phyloP scores from a whole-genome alignment of 2,888 invertebrate species.

The Choreutis nemorana region DNA sequence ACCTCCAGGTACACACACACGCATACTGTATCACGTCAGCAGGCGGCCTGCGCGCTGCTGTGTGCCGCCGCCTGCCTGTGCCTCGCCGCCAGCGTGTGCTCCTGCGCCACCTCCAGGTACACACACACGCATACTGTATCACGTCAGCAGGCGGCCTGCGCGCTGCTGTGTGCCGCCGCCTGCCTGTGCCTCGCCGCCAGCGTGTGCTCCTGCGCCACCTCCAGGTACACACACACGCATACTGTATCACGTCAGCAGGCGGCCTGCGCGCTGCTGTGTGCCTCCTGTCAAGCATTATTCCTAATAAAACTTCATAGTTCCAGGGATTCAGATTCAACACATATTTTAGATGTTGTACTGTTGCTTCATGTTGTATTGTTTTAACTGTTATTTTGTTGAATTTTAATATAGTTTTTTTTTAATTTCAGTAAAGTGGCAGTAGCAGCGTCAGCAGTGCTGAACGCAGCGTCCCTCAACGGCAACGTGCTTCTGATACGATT shows the following conservation, averaged over 20 bases:
- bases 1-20: too few species aligned
- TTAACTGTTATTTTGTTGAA: too few species aligned
- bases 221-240: too few species aligned
- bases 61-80: slow-evolving; percentile 41
- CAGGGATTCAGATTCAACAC: too few species aligned
- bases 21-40: too few species aligned
- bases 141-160: slow-evolving; percentile 43
- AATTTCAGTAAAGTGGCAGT: slow-evolving; percentile 37
- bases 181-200: slow-evolving; percentile 39
- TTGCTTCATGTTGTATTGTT: too few species aligned
- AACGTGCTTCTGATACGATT: slow-evolving; percentile 48
- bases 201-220: slow-evolving; percentile 37
- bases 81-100: slow-evolving; percentile 43
- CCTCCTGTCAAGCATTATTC: too few species aligned
- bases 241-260: too few species aligned
- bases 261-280: slow-evolving; percentile 41
- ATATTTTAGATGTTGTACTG: too few species aligned
- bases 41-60: slow-evolving; percentile 39
- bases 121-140: too few species aligned
- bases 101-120: slow-evolving; percentile 31
- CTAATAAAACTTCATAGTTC: too few species aligned
- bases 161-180: slow-evolving; percentile 40
- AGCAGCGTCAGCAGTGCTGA: slow-evolving; percentile 46
- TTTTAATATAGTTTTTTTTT: too few species aligned
- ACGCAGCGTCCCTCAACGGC: slow-evolving; percentile 51